Base-by-base conservation (phyloP, 2,888 invertebrate genomes). In the Asteroscopus sphinx region DNA sequence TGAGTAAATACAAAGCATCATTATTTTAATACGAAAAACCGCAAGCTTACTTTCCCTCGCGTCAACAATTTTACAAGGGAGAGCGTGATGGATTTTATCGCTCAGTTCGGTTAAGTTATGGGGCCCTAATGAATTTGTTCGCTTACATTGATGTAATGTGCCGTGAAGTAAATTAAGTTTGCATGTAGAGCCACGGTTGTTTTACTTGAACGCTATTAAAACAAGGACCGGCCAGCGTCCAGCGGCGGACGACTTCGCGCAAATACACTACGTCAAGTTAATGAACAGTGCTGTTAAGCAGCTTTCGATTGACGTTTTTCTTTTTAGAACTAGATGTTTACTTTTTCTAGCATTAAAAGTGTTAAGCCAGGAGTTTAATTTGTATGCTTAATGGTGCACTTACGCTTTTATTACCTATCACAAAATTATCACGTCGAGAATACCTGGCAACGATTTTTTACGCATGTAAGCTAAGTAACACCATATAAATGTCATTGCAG, bases 141-240 rank as follows among this genome's bases (percentile, higher is more conserved):
- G 56, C 64, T 64, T 56, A 69, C 59, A 63, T 60, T 69, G 69
- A 68, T 65, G 65, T 75, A 66, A 74, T 70, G 72, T 68, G 72
- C 68, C 70, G 70, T 77, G 73, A 79, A 80, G 73, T 74, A 79
- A 83, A 82, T 80, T 67, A 76, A 82, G 76, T 80, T 82, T 72
- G 75, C 76, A 71, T 78, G 75, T 76, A 68, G 61, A 68, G 59
- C 62, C 54, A 68, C 52, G 71, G 69, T 59, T 37, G 77, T 80
- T 81, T 81, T 77, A 78, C 68, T 78, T 73, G 68, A 79, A 80
- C 65, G 74, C 77, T 78, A 78, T 83, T 83, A 86, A 84, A 86
- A 80, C 76, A 78, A 72, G 77, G 79, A 75, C 70, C 79, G 78
- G 73, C 64, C 79, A 79, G 73, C 64, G 52, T 36, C 28, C 58